A percentile compares a stretch with the other conserved stretches of the same genome.
These are phyloP conservation scores for Nothura maculosa DNA, from an alignment of 2,797 vertebrate genomes.

Conservation along the genomic window DNA sequence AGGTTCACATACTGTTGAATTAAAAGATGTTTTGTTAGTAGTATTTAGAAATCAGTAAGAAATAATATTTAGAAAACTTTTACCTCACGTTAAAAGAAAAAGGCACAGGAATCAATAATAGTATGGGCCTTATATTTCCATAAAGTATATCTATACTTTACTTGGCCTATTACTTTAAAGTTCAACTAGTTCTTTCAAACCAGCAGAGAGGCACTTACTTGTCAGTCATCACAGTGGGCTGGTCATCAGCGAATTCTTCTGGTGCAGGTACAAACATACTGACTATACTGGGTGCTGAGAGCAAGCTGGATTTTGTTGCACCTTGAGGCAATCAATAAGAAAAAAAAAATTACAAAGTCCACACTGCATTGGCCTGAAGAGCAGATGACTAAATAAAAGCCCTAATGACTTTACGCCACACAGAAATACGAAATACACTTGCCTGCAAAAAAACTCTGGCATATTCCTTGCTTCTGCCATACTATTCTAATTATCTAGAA, in stretches of 20 bases:
- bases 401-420: background rate
- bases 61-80: background rate
- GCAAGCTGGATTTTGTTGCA: constrained; percentile 95
- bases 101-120: background rate
- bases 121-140: background rate
- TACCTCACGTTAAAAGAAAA: background rate
- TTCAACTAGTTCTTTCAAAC: constrained; percentile 17
- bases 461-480: background rate
- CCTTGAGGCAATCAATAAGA: constrained; percentile 77
- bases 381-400: background rate
- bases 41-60: too few species aligned
- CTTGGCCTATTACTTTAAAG: background rate
- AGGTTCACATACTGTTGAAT: background rate
- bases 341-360: background rate
- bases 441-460: background rate
- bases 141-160: background rate
- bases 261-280: constrained; percentile 99
- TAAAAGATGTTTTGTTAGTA: background rate
- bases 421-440: background rate
- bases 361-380: background rate
- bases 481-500: background rate
- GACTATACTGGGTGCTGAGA: constrained; percentile 96
- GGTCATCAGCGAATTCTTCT: constrained; percentile 98
- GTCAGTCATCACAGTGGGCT: constrained; percentile 95
- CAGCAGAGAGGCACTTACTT: constrained; percentile 82